Evolutionary conservation across 2,888 invertebrate genomes (phyloP).

Genomic region (Yponomeuta sedellus): DNA sequence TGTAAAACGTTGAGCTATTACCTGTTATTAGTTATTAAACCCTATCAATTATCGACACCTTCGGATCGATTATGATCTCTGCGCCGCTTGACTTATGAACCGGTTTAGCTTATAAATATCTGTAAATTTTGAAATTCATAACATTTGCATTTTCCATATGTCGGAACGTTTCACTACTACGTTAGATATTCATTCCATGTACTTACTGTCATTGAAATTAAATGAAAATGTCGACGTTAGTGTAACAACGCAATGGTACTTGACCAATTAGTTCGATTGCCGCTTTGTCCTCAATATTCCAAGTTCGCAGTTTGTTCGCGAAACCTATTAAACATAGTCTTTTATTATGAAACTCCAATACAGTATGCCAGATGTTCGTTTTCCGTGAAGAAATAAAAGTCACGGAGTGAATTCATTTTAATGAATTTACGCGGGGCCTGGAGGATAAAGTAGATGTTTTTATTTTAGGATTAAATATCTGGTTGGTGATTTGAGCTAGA

Average conservation of each 20-base stretch:
- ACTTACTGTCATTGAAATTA: not conserved
- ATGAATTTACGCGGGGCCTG: not conserved
- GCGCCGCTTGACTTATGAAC: not conserved
- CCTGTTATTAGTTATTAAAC: conserved; percentile 5
- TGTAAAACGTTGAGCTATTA: not conserved
- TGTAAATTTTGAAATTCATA: not conserved
- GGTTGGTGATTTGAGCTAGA: not conserved
- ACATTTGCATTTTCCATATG: not conserved
- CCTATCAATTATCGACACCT: conserved; percentile 1
- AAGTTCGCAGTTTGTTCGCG: not conserved
- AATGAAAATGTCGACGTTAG: not conserved
- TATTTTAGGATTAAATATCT: not conserved
- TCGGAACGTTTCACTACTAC: not conserved
- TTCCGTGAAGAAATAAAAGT: not conserved
- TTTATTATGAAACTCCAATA: not conserved
- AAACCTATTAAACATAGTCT: not conserved
- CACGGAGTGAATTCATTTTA: not conserved
- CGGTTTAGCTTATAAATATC: not conserved
- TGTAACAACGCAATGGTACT: not conserved
- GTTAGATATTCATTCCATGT: not conserved
- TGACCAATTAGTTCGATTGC: not conserved
- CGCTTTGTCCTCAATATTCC: not conserved
- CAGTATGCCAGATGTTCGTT: not conserved
- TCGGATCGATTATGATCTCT: not conserved
- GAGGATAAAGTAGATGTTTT: not conserved